These are phyloP conservation scores for Pempheris klunzingeri DNA, from an alignment of 2,797 vertebrate species.

Conservation along the genomic window DNA sequence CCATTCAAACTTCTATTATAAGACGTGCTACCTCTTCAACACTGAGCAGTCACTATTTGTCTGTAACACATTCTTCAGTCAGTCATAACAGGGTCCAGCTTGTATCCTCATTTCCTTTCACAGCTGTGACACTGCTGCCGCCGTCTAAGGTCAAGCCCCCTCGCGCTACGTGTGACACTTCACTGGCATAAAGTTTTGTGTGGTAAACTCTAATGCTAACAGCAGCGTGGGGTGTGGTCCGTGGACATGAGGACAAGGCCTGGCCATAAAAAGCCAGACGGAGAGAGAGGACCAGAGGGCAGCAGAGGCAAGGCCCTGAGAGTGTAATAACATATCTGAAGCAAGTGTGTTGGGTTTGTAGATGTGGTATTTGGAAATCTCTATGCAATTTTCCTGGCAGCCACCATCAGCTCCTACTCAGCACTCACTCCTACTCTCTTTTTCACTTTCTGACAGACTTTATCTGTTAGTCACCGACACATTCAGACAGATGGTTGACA, in stretches of 20 bases:
- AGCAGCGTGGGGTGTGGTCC: slow-evolving; percentile 41
- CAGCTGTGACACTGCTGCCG: slow-evolving; percentile 30
- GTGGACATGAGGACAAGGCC: slow-evolving; percentile 25
- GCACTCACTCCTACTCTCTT: slow-evolving; percentile 40
- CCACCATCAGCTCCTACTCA: slow-evolving; percentile 50
- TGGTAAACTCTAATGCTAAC: slow-evolving; percentile 10
- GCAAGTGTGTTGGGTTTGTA: slow-evolving; percentile 79
- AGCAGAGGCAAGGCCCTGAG: slow-evolving; percentile 47
- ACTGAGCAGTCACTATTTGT: not conserved
- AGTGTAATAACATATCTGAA: slow-evolving; percentile 73
- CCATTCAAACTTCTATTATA: not conserved
- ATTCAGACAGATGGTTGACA: slow-evolving; percentile 45
- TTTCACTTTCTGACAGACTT: slow-evolving; percentile 45
- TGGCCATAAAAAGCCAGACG: slow-evolving; percentile 36
- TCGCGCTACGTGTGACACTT: slow-evolving; percentile 39
- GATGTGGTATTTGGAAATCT: slow-evolving; percentile 84
- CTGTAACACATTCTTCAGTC: not conserved
- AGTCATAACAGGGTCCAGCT: slow-evolving; percentile 14
- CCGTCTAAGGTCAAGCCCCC: slow-evolving; percentile 27
- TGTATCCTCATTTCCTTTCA: slow-evolving; percentile 9
- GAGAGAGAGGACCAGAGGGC: slow-evolving; percentile 22
- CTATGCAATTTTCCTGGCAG: slow-evolving; percentile 81
- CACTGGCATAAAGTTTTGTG: slow-evolving; percentile 24
- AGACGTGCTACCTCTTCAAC: not conserved
- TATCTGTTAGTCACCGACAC: slow-evolving; percentile 37